Conservation (phyloP, 2,113 vertebrate species). For the Mus pahari region DNA sequence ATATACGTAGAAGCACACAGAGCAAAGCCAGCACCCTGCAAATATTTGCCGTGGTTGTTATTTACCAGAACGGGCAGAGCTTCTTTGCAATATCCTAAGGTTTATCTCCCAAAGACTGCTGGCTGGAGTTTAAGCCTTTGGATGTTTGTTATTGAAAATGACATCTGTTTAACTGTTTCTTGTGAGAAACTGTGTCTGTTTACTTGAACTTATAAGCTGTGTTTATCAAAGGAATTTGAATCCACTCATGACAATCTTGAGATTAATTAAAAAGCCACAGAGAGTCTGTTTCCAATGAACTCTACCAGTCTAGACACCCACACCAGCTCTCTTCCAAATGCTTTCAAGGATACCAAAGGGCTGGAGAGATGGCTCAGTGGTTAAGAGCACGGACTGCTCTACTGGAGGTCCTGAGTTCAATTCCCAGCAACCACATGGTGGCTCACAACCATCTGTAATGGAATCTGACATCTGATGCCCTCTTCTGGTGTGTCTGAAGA, state of each 20-base stretch:
- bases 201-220: conserved; percentile 53
- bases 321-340: neutral
- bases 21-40: neutral
- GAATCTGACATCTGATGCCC: no score
- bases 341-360: neutral
- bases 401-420: no score
- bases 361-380: no score
- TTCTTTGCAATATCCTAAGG: neutral
- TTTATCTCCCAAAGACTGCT: conserved; percentile 9
- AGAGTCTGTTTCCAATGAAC: neutral
- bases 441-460: no score
- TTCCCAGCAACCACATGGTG: no score
- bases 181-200: conserved; percentile 42
- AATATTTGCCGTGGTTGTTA: conserved; percentile 72
- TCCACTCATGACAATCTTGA: neutral
- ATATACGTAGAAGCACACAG: conserved; percentile 4
- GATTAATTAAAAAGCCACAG: conserved; percentile 27
- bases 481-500: no score
- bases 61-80: conserved; percentile 44
- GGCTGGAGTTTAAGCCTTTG: conserved; percentile 8
- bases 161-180: conserved; percentile 34
- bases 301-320: neutral
- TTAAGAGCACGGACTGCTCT: no score
- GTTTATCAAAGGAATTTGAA: conserved; percentile 53
- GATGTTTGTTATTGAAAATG: conserved; percentile 24